These are phyloP conservation scores for Schizaphis graminum DNA, from an alignment of 2,888 invertebrate genomes.

Conservation along the genomic window DNA sequence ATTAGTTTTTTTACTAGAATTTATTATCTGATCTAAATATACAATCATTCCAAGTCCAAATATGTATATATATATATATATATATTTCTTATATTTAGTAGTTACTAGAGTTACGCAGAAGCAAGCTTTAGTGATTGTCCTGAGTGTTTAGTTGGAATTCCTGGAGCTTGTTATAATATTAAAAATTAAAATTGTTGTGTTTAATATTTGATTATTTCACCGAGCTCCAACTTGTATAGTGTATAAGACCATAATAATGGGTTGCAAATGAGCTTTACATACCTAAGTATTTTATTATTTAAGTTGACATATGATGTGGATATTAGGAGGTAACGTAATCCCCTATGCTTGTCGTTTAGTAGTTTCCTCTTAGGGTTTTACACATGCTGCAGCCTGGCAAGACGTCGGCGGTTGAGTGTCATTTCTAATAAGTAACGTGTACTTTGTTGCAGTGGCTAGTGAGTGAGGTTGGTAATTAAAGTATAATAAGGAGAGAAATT, in stretches of 20 bases:
- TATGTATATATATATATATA: neutral
- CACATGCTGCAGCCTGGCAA: neutral
- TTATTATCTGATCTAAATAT: neutral
- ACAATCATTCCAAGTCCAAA: neutral
- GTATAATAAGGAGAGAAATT: neutral
- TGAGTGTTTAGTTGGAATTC: neutral
- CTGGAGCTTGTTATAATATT: neutral
- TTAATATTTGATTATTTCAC: neutral
- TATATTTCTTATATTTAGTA: neutral
- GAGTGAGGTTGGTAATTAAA: neutral
- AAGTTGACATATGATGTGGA: neutral
- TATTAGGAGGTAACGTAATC: neutral
- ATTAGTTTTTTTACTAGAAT: neutral
- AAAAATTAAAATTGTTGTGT: too few species aligned
- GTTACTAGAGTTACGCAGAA: neutral
- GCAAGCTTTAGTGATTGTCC: neutral
- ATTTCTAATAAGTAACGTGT: neutral
- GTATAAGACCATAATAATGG: neutral
- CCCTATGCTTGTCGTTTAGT: neutral
- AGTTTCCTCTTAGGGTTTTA: neutral
- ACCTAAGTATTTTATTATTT: neutral
- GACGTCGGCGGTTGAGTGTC: neutral
- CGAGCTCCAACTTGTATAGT: neutral
- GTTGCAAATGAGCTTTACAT: neutral
- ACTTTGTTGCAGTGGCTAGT: neutral